phyloP scores from a whole-genome alignment of 2,888 invertebrate genomes.

The Campoplex nolae region DNA sequence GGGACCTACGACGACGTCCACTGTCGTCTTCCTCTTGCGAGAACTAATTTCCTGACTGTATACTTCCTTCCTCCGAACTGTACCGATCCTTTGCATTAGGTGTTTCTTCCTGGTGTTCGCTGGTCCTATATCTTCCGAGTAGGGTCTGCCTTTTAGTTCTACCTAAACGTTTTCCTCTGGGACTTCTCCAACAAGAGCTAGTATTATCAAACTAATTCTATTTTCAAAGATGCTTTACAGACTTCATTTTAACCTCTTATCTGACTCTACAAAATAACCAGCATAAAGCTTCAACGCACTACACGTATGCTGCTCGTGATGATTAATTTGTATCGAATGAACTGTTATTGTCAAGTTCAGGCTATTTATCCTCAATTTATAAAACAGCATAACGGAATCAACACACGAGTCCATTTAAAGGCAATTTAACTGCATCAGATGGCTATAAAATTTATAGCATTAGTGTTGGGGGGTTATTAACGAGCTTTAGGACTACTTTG shows the following conservation, averaged over 20 bases:
- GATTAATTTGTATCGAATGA: not conserved
- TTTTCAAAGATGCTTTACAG: slow-evolving; percentile 27
- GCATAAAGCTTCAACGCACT: not conserved
- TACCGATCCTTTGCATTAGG: slow-evolving; percentile 37
- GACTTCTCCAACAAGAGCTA: slow-evolving; percentile 25
- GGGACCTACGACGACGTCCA: slow-evolving; percentile 43
- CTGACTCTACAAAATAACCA: slow-evolving; percentile 16
- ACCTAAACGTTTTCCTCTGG: slow-evolving; percentile 20
- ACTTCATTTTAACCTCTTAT: not conserved
- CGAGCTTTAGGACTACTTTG: slow-evolving; percentile 19
- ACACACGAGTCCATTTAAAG: not conserved
- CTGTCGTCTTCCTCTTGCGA: slow-evolving; percentile 50
- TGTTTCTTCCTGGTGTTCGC: slow-evolving; percentile 47
- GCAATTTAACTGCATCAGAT: not conserved
- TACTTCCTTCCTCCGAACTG: slow-evolving; percentile 57
- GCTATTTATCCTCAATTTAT: not conserved
- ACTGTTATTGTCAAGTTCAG: not conserved
- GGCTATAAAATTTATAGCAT: not conserved
- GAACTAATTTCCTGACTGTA: slow-evolving; percentile 61
- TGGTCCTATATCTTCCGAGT: slow-evolving; percentile 23
- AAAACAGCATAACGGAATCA: not conserved
- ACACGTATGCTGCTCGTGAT: not conserved
- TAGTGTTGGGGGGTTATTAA: slow-evolving; percentile 22
- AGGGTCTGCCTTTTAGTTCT: slow-evolving; percentile 36
- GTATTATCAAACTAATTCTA: slow-evolving; percentile 55